Base-by-base conservation (phyloP, 2,797 vertebrate species). In the Rhinatrema bivittatum region DNA sequence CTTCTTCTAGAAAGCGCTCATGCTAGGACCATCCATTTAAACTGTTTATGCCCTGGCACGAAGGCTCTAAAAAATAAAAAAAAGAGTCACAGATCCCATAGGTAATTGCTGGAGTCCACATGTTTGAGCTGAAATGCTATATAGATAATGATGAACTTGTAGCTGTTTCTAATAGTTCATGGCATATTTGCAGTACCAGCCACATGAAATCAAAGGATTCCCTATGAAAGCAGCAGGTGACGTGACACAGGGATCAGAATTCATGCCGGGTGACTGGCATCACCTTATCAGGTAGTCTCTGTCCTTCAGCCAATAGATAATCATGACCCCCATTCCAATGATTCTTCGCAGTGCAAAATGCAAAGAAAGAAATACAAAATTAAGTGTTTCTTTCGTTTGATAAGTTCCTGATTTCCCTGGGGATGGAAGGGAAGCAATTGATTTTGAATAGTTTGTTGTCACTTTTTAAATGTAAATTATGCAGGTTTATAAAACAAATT, bases 381-480 rank as follows among this genome's bases (percentile, higher is more conserved):
- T 48, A 60, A 57, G 5, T 27, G 21, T 39, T 55, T 63, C 39
- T 50, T 65, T 36, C 42, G 20, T 67, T 64, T 65, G 50, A 41
- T 47, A 65, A 75, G 69, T 31, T 55, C 46, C 16, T 29, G 29
- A 27, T 56, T 40, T 70, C 49, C 39, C 43, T 36, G 16, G 53
- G 50, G 47, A 45, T 31, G n/a, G n/a, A n/a, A n/a, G n/a, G n/a
- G n/a, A 36, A 71, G 49, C 50, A 73, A 73, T 37, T 45, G 46
- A 66, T 74, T 70, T n/a, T 42, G 46, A 66, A 62, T 56, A 63
- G 61, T 66, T 77, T 75, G 56, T 71, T 73, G 63, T 53, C 44
- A 55, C 13, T 11, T 58, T 60, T 54, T 1, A 38, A 65, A 53
- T 33, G 31, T 10, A 53, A 16, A 49, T 60, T 58, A 74, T 70